These are phyloP conservation scores for Gryllus bimaculatus DNA, from an alignment of 1,140 invertebrate genomes.

Conservation along the genomic window DNA sequence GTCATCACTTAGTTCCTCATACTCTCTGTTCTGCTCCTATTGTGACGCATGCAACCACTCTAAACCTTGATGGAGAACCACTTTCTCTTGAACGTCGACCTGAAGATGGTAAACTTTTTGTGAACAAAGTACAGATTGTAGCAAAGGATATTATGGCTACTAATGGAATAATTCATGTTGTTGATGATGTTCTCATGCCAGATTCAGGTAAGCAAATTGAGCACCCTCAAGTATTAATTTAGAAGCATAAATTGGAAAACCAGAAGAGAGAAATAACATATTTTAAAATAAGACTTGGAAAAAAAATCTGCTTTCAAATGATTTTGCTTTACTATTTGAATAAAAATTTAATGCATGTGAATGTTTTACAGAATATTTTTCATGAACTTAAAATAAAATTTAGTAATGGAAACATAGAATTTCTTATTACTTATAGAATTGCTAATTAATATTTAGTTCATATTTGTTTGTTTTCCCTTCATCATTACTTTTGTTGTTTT, in stretches of 20 bases:
- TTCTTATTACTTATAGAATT: no score
- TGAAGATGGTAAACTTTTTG: conserved; percentile 38
- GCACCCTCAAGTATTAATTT: background rate
- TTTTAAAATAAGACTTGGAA: no score
- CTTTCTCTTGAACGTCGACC: conserved; percentile 43
- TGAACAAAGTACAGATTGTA: conserved; percentile 35
- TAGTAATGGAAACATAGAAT: no score
- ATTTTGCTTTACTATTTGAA: no score
- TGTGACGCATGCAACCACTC: conserved; percentile 42
- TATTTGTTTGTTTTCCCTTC: no score
- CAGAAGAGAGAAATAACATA: background rate
- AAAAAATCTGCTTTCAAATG: no score
- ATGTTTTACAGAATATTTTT: no score
- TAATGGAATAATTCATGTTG: conserved; percentile 47
- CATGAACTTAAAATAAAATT: no score
- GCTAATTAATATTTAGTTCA: no score
- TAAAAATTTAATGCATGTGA: no score
- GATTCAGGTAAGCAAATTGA: conserved; percentile 34
- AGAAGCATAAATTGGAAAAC: background rate
- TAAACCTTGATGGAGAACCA: conserved; percentile 42
- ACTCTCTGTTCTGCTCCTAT: conserved; percentile 53
- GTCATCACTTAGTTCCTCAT: conserved; percentile 53
- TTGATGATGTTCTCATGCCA: conserved; percentile 43
- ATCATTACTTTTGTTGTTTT: no score
- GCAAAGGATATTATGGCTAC: conserved; percentile 41